Evolutionary conservation across 2,113 vertebrate genomes (phyloP).

Genomic region (Mionectes macconnelli): DNA sequence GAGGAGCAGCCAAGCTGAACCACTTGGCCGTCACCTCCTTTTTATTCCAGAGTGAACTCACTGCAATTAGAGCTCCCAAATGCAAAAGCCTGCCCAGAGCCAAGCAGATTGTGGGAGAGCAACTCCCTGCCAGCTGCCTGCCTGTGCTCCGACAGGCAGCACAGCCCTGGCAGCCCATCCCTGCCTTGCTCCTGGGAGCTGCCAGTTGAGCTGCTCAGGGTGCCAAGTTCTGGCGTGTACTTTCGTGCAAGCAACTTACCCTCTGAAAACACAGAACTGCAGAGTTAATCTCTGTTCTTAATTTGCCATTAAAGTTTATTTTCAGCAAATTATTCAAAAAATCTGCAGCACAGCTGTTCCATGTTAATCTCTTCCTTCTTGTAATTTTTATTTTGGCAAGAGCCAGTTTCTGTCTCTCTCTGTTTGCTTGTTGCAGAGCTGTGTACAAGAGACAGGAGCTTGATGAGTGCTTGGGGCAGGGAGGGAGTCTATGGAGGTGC

Average conservation of each 20-base stretch:
- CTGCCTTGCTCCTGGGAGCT: background rate
- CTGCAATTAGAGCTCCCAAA: background rate
- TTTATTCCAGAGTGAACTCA: background rate
- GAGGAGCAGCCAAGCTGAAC: background rate
- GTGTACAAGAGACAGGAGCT: background rate
- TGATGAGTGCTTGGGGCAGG: background rate
- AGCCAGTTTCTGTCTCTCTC: constrained; percentile 7
- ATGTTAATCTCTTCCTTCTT: constrained; percentile 28
- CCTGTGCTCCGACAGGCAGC: background rate
- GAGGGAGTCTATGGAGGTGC: background rate
- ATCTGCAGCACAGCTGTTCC: constrained; percentile 35
- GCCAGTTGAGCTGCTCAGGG: accelerated
- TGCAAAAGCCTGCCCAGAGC: background rate
- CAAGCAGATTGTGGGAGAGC: background rate
- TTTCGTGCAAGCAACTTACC: background rate
- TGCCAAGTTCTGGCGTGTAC: background rate
- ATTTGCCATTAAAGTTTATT: constrained; percentile 63
- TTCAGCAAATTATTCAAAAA: constrained; percentile 65
- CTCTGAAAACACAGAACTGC: background rate
- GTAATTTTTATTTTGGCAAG: constrained; percentile 3
- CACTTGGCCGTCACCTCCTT: background rate
- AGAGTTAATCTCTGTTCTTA: constrained; percentile 26
- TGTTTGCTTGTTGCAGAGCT: background rate
- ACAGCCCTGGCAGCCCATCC: background rate
- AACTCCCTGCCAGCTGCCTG: background rate